Percentiles rank a stretch among this genome's conserved stretches.
These are phyloP conservation scores for Synanthedon andrenaeformis DNA, from an alignment of 2,888 invertebrate genomes.

Conservation along the genomic window DNA sequence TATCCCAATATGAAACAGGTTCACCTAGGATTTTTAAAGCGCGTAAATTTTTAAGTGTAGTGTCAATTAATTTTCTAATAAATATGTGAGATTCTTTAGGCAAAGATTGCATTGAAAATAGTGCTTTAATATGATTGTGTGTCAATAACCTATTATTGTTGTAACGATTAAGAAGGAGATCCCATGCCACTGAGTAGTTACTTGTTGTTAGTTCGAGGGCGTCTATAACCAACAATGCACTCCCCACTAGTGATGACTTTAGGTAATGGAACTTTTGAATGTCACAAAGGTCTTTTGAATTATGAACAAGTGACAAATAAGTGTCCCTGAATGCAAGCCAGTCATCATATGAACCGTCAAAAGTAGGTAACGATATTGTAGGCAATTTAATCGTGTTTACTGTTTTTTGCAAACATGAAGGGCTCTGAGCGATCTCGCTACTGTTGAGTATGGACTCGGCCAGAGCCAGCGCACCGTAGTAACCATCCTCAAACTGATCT, in stretches of 20 bases:
- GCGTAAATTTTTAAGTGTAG: too few relatives aligned
- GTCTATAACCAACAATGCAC: not conserved
- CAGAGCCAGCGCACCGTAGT: too few relatives aligned
- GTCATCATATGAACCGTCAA: slow-evolving; percentile 5
- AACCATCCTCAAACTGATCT: too few relatives aligned
- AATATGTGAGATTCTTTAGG: too few relatives aligned
- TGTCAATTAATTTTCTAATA: too few relatives aligned
- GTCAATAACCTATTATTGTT: not conserved
- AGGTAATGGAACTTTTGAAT: not conserved
- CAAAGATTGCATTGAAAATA: too few relatives aligned
- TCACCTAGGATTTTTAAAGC: too few relatives aligned
- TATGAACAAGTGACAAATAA: slow-evolving; percentile 2
- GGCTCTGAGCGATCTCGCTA: too few relatives aligned
- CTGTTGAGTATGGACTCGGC: too few relatives aligned
- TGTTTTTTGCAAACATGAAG: too few relatives aligned
- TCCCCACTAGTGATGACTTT: not conserved
- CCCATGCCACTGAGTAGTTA: not conserved
- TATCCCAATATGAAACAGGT: too few relatives aligned
- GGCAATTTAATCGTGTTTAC: slow-evolving; percentile 1
- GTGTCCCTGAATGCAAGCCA: slow-evolving; percentile 6
- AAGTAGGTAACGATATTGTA: slow-evolving; percentile 3
- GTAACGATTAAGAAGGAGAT: not conserved
- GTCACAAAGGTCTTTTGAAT: too few relatives aligned
- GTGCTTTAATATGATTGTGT: not conserved
- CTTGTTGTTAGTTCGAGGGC: not conserved